Evolutionary conservation across 1,140 invertebrate species (phyloP).

Genomic region (Drosophila leontia): DNA sequence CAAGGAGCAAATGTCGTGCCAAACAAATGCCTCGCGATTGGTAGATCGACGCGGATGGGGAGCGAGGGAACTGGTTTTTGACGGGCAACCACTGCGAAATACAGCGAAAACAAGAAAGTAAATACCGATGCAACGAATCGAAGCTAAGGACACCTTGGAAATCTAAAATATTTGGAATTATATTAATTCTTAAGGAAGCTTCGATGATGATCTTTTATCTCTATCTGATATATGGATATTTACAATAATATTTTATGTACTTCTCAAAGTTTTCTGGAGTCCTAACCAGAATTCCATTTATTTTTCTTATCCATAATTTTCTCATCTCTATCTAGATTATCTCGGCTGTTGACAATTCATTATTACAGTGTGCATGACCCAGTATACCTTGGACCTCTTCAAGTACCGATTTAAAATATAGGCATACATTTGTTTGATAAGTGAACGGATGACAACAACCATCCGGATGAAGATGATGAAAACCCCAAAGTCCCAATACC

Average conservation of each 20-base stretch:
- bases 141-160: slow-evolving; percentile 20
- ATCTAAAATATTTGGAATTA: background rate
- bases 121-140: background rate
- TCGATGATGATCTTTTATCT: accelerated
- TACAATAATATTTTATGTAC: background rate
- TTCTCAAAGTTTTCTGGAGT: background rate
- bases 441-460: slow-evolving; percentile 61
- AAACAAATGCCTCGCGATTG: slow-evolving; percentile 73
- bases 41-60: slow-evolving; percentile 54
- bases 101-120: slow-evolving; percentile 36
- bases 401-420: slow-evolving; percentile 29
- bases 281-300: too few relatives aligned
- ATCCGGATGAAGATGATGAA: slow-evolving; percentile 61
- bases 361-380: background rate
- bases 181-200: too few relatives aligned
- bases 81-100: slow-evolving; percentile 34
- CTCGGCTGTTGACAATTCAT: background rate
- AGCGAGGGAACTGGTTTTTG: slow-evolving; percentile 63
- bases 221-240: background rate
- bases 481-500: slow-evolving; percentile 25
- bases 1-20: slow-evolving; percentile 79
- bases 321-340: background rate
- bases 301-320: background rate
- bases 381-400: background rate
- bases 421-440: slow-evolving; percentile 76